Evolutionary conservation across 2,888 invertebrate genomes (phyloP), one percentile per base, ranked within the genome.

Genomic region (Linyphia triangularis): DNA sequence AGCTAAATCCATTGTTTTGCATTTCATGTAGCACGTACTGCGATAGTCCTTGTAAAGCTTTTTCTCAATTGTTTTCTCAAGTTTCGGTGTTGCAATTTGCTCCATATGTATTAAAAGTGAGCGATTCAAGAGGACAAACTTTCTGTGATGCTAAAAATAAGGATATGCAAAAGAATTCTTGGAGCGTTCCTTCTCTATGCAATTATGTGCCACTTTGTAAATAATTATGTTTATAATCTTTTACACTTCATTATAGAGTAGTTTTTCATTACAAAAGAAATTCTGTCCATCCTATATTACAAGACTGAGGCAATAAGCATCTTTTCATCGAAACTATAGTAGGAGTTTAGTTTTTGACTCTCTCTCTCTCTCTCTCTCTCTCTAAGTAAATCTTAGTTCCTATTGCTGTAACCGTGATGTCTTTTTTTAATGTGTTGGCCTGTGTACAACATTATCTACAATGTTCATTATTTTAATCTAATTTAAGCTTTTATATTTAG

Each of bases 191-290:
- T 65, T 65, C 65, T 65, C 30, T 65, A 65, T 30, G 65, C 65
- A 65, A 65, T 65, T 65, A 28, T 9, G 16, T 30, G 30, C 65
- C 65, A 26, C 28, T 16, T 28, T 65, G 28, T 65, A 65, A 65
- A 65, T 65, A 65, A 51, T 61, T 22, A 16, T 28, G 65, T 65
- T 26, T 65, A 24, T 65, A 65, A 65, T 30, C 65, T 65, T 33
- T 51, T 51, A 51, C 51, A 51, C 51, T 51, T 0, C n/a, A n/a
- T 51, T 51, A 51, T 16, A 51, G n/a, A 51, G n/a, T 51, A 51
- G 51, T 51, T 51, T 51, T 51, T 6, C 51, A 51, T 51, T n/a
- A 16, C n/a, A n/a, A 13, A 51, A 10, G n/a, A 5, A 51, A 16
- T 51, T n/a, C 13, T 51, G n/a, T 51, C n/a, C n/a, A 51, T 51